Base-by-base conservation (phyloP, 2,113 vertebrate species). In the Recurvirostra avosetta region DNA sequence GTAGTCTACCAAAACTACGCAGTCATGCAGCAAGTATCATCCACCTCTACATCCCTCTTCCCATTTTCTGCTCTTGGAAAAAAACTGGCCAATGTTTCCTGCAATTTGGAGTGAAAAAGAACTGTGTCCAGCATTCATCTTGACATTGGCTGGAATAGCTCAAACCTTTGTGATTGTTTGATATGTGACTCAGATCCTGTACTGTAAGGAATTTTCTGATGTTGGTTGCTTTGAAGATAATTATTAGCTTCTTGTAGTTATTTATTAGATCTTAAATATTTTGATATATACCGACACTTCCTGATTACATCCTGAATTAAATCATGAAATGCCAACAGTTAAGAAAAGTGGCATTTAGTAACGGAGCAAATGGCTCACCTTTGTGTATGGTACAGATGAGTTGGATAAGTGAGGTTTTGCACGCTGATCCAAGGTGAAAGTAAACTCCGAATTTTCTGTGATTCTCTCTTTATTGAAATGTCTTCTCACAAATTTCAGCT, bases 21-120 rank as follows among this genome's bases (percentile, higher is more conserved):
- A 30, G 22, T 53, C 58, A 25, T 25, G 15, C 5, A 86, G 8
- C 4, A 86, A 38, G 9, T 50, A 34, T 49, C 40, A 68, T 8
- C 9, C 30, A 58, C 12, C 2, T 62, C 43, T 55, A 45, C 34
- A 45, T 11, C 4, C 4, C 9, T 79, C 36, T 92, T 85, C 16
- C 12, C 6, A 23, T 34, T 68, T 92, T 53, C 30, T 58, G 12
- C 5, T 49, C 79, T 79, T 79, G 45, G 36, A 70, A 80, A 71
- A 22, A 72, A 82, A 41, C 3, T 71, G 25, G 29, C 5, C 29
- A 62, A 58, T 36, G 19, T 38, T 81, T 72, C 38, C 26, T 32
- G 4, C 1, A 55, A 30, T 38, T 70, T 0, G 0, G 7, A 38
- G 7, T 25, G 22, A n/a, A 76, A 71, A 43, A 45, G 5, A 38